A percentile compares a stretch with the other conserved stretches of the same genome.
Conservation (phyloP, 2,113 vertebrate genomes). For the Pygoscelis antarcticus region DNA sequence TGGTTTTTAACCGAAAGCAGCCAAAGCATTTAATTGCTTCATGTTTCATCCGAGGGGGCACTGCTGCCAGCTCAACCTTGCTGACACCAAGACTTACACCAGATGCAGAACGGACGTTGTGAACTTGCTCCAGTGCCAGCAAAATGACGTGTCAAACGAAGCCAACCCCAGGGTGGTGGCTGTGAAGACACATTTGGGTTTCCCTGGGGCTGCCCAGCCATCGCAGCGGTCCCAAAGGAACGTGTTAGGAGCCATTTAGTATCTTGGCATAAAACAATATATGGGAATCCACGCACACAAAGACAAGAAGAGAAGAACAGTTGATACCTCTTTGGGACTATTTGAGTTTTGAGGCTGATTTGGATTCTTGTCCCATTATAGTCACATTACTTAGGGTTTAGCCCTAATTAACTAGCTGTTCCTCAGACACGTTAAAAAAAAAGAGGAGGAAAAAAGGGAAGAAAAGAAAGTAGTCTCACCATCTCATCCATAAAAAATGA, state of each 20-base stretch:
- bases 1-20: background rate
- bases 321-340: background rate
- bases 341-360: background rate
- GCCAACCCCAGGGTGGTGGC: background rate
- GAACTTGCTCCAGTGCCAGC: background rate
- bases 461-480: background rate
- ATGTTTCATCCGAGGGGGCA: background rate
- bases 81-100: background rate
- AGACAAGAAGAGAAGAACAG: background rate
- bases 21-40: background rate
- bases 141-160: fast-evolving
- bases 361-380: background rate
- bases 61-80: background rate
- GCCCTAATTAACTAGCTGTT: background rate
- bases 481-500: background rate
- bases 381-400: background rate
- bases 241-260: background rate
- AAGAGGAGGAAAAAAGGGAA: background rate
- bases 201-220: background rate
- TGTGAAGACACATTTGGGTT: background rate
- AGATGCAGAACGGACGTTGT: background rate
- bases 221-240: background rate
- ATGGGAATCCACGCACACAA: background rate
- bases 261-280: background rate
- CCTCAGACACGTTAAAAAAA: background rate